phyloP scores from a whole-genome alignment of 1,140 invertebrate genomes.

The Drosophila pseudoananassae region DNA sequence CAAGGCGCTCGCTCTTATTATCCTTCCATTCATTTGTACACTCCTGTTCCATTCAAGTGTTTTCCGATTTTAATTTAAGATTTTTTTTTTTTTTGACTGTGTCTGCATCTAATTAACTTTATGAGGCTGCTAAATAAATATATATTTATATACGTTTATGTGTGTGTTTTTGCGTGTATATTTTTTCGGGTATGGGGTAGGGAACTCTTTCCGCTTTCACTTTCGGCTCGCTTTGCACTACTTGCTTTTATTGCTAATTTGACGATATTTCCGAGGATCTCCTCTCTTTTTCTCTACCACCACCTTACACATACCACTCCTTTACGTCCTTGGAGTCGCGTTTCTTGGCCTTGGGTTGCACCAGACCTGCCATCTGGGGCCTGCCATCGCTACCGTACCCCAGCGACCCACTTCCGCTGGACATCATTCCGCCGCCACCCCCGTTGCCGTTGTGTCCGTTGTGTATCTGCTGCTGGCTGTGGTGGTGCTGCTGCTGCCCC shows the following conservation, averaged over 20 bases:
- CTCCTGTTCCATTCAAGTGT: slow-evolving; percentile 26
- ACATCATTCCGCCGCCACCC: slow-evolving; percentile 68
- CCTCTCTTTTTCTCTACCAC: slow-evolving; percentile 1
- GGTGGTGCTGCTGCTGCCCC: slow-evolving; percentile 69
- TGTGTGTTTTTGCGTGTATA: slow-evolving; percentile 26
- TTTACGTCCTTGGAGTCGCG: slow-evolving; percentile 94
- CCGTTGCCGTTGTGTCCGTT: slow-evolving; percentile 61
- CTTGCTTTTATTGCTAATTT: slow-evolving; percentile 79
- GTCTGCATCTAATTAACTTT: slow-evolving; percentile 60
- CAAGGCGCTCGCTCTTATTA: slow-evolving; percentile 51
- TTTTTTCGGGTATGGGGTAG: neutral
- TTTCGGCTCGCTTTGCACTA: slow-evolving; percentile 48
- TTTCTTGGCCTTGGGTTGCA: slow-evolving; percentile 88
- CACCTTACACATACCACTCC: slow-evolving; percentile 93
- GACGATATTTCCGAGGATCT: slow-evolving; percentile 43
- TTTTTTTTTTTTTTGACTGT: slow-evolving; percentile 22
- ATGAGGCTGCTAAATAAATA: slow-evolving; percentile 62
- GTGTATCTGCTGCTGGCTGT: slow-evolving; percentile 71
- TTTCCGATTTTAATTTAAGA: neutral
- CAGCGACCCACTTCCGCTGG: slow-evolving; percentile 71
- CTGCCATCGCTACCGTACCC: slow-evolving; percentile 71
- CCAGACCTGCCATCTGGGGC: slow-evolving; percentile 83
- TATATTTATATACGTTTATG: slow-evolving; percentile 36
- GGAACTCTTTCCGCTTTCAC: slow-evolving; percentile 26
- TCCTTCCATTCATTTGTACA: slow-evolving; percentile 72